phyloP scores from a whole-genome alignment of 2,888 invertebrate genomes.

The Mythimna loreyi region DNA sequence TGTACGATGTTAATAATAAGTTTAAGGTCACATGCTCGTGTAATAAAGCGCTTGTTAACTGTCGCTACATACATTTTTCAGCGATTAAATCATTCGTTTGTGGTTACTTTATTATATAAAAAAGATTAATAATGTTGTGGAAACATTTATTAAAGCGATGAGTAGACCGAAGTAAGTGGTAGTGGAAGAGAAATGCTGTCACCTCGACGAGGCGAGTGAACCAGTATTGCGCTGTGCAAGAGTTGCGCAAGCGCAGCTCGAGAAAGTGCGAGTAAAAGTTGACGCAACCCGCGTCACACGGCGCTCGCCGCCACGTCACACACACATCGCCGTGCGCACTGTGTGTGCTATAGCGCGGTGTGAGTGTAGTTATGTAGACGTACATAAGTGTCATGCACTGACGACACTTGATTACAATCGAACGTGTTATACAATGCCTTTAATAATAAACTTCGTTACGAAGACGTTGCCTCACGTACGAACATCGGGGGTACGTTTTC shows the following conservation, averaged over 20 bases:
- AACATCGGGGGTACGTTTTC: slow-evolving; percentile 62
- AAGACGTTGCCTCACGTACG: slow-evolving; percentile 66
- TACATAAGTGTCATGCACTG: slow-evolving; percentile 77
- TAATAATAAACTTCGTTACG: slow-evolving; percentile 72
- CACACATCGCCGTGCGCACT: slow-evolving; percentile 64
- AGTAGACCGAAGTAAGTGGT: slow-evolving; percentile 39
- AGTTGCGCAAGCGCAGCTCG: slow-evolving; percentile 88
- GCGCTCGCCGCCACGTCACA: slow-evolving; percentile 75
- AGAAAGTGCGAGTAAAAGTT: slow-evolving; percentile 91
- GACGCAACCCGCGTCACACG: slow-evolving; percentile 89
- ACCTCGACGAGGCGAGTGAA: slow-evolving; percentile 78
- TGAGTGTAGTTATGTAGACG: slow-evolving; percentile 65
- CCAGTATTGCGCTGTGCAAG: slow-evolving; percentile 81
- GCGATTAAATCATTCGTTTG: slow-evolving; percentile 61
- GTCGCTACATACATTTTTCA: slow-evolving; percentile 65
- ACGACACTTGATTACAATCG: slow-evolving; percentile 84
- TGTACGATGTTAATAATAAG: slow-evolving; percentile 66
- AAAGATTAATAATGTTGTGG: slow-evolving; percentile 33
- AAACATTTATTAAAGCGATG: slow-evolving; percentile 31
- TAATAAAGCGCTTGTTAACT: slow-evolving; percentile 64
- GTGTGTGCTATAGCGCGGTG: slow-evolving; percentile 29
- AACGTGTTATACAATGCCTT: slow-evolving; percentile 82
- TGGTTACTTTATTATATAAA: slow-evolving; percentile 22
- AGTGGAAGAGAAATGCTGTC: slow-evolving; percentile 79
- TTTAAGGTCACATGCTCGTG: slow-evolving; percentile 71